Percentiles rank a stretch among this genome's conserved stretches.
Conservation (phyloP, 2,888 invertebrate genomes). For the Scaptodrosophila latifasciaeformis region DNA sequence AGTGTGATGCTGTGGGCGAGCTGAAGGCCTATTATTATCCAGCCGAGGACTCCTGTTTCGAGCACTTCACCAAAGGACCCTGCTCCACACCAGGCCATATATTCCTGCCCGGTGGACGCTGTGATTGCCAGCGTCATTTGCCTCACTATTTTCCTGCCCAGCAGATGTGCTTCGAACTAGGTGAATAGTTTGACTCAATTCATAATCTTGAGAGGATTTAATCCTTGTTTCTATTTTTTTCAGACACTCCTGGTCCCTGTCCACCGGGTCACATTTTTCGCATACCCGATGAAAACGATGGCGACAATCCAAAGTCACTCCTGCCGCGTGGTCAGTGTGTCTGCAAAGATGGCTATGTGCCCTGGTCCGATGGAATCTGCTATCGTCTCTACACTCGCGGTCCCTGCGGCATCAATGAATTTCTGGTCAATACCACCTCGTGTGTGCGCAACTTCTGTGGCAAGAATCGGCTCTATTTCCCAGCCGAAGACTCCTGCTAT, state of each 20-base stretch:
- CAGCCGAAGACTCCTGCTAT: slow-evolving; percentile 84
- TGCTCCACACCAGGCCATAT: slow-evolving; percentile 85
- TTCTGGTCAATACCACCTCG: slow-evolving; percentile 81
- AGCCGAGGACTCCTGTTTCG: slow-evolving; percentile 83
- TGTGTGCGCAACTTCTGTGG: slow-evolving; percentile 85
- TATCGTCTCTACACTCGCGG: slow-evolving; percentile 87
- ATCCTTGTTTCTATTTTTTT: too few species aligned
- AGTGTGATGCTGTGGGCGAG: slow-evolving; percentile 78
- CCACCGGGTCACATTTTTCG: slow-evolving; percentile 83
- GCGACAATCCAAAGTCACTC: slow-evolving; percentile 50
- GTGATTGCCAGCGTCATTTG: slow-evolving; percentile 83
- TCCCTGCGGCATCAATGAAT: slow-evolving; percentile 82
- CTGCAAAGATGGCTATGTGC: slow-evolving; percentile 82
- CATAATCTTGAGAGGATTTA: too few species aligned
- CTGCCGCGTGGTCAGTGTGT: slow-evolving; percentile 78
- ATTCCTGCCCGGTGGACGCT: slow-evolving; percentile 83
- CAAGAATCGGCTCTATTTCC: slow-evolving; percentile 85
- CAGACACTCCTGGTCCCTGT: slow-evolving; percentile 86
- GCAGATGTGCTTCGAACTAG: slow-evolving; percentile 84
- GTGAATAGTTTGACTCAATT: too few species aligned
- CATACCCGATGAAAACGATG: slow-evolving; percentile 74
- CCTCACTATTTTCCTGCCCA: slow-evolving; percentile 85
- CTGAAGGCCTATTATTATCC: slow-evolving; percentile 78
- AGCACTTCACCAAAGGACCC: slow-evolving; percentile 87
- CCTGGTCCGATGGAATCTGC: slow-evolving; percentile 82